phyloP scores from a whole-genome alignment of 2,797 vertebrate genomes.

The Thalassophryne amazonica region DNA sequence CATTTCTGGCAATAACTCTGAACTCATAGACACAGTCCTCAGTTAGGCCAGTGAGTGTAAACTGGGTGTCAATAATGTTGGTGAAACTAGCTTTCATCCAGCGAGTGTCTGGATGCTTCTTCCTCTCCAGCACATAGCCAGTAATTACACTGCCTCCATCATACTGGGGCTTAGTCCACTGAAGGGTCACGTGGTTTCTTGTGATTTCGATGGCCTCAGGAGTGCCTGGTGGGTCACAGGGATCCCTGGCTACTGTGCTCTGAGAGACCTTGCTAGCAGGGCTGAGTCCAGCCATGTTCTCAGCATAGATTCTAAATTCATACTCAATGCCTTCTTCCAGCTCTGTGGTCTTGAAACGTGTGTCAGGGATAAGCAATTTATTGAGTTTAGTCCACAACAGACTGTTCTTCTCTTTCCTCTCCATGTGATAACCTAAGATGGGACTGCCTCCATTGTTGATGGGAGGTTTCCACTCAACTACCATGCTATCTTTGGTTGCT shows the following conservation, averaged over 20 bases:
- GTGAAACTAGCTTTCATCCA: constrained; percentile 99
- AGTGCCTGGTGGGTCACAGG: constrained; percentile 92
- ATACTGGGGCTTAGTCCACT: constrained; percentile 93
- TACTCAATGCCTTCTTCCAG: constrained; percentile 98
- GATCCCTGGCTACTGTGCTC: constrained; percentile 90
- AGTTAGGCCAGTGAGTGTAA: constrained; percentile 86
- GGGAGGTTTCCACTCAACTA: constrained; percentile 93
- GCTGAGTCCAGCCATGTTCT: constrained; percentile 94
- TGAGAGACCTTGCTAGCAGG: constrained; percentile 91
- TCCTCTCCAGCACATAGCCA: constrained; percentile 93
- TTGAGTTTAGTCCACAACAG: constrained; percentile 95
- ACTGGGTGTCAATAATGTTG: constrained; percentile 91
- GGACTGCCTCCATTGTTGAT: constrained; percentile 93
- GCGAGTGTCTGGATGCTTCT: constrained; percentile 91
- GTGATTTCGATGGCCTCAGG: constrained; percentile 94
- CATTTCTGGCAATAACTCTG: constrained; percentile 94
- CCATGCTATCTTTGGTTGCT: constrained; percentile 91
- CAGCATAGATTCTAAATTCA: constrained; percentile 96
- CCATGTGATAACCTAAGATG: constrained; percentile 92
- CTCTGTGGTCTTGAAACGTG: constrained; percentile 89
- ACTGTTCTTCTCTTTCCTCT: constrained; percentile 97
- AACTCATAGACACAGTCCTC: constrained; percentile 94
- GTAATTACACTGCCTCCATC: constrained; percentile 95
- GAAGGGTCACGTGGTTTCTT: constrained; percentile 88
- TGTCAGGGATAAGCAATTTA: constrained; percentile 88